A percentile compares a stretch with the other conserved stretches of the same genome.
phyloP scores from a whole-genome alignment of 2,888 invertebrate species.

The Xestoiulus laeticollis region DNA sequence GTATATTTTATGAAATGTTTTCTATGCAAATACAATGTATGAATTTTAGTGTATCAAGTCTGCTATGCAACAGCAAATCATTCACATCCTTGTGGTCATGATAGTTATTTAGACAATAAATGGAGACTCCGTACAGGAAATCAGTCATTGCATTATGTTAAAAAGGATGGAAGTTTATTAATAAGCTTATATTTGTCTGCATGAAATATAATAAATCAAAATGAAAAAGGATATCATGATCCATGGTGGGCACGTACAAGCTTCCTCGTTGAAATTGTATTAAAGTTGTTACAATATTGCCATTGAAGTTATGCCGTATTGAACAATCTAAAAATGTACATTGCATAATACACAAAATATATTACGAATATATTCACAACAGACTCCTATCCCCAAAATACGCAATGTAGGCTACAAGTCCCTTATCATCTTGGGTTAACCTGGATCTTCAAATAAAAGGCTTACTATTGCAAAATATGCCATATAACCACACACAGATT shows the following conservation, averaged over 20 bases:
- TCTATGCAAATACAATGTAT: no score
- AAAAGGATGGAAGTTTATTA: slow-evolving; percentile 16
- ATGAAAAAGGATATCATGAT: background rate
- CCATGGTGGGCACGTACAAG: background rate
- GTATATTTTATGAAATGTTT: no score
- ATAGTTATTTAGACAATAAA: background rate
- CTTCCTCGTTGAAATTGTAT: background rate
- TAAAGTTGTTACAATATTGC: background rate
- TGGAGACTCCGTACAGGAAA: background rate
- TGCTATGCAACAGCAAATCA: background rate
- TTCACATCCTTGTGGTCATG: background rate
- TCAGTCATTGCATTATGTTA: background rate
- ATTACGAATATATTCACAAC: no score
- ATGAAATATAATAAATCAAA: slow-evolving; percentile 2
- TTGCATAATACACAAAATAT: no score
- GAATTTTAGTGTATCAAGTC: no score
- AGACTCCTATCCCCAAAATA: no score
- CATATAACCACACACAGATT: background rate
- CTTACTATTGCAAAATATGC: background rate
- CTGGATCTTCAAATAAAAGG: no score
- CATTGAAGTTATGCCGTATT: background rate
- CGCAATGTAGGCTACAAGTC: no score
- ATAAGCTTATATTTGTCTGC: background rate
- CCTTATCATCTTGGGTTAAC: no score
- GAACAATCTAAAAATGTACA: no score